Percentiles rank a stretch among this genome's conserved stretches.
Conservation (phyloP, 2,888 invertebrate species). For the Scaptodrosophila latifasciaeformis region DNA sequence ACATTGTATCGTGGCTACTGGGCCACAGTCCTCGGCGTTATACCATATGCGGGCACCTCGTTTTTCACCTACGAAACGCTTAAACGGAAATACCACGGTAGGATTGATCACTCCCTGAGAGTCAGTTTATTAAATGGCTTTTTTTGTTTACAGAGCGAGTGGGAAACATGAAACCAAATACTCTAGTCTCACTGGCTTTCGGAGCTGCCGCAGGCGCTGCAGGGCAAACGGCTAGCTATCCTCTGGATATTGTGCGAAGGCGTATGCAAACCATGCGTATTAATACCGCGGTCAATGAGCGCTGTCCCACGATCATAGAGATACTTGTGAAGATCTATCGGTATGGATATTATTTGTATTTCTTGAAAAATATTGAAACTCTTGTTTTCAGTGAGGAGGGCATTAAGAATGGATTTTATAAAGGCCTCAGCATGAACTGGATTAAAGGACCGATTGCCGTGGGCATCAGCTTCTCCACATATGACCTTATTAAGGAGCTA, state of each 20-base stretch:
- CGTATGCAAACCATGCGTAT: constrained; percentile 79
- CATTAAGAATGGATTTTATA: constrained; percentile 91
- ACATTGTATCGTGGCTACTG: constrained; percentile 90
- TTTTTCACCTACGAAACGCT: constrained; percentile 98
- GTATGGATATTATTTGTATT: constrained; percentile 72
- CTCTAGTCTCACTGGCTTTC: constrained; percentile 83
- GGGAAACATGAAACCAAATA: constrained; percentile 76
- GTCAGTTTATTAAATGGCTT: neutral
- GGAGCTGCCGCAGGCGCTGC: constrained; percentile 95
- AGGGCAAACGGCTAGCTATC: constrained; percentile 97
- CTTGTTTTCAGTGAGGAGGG: constrained; percentile 87
- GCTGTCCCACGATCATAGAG: constrained; percentile 80
- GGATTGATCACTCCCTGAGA: constrained; percentile 46
- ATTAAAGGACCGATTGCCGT: constrained; percentile 93
- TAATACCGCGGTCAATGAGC: constrained; percentile 75
- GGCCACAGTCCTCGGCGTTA: constrained; percentile 93
- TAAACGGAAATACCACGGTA: constrained; percentile 86
- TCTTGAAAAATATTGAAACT: constrained; percentile 71
- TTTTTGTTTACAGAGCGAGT: constrained; percentile 70
- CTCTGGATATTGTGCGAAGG: constrained; percentile 89
- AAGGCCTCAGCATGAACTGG: constrained; percentile 99
- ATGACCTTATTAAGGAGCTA: constrained; percentile 85
- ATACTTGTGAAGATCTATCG: constrained; percentile 83
- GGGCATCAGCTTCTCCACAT: constrained; percentile 97
- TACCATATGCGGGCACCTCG: constrained; percentile 97